Base-by-base conservation (phyloP, 2,797 vertebrate species). In the Argentina silus region DNA sequence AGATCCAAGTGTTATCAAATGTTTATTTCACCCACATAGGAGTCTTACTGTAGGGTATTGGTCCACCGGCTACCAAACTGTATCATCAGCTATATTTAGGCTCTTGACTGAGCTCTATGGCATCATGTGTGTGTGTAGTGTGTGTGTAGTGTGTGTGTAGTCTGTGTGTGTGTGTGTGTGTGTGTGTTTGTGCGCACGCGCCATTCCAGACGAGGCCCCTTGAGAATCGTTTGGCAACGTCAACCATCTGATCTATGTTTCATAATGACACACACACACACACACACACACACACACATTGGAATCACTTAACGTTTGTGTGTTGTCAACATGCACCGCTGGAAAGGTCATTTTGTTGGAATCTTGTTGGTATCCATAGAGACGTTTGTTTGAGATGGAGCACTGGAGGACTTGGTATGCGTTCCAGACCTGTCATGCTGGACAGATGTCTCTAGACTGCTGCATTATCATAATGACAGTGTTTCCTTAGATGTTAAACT, bases 51-150 rank as follows among this genome's bases (percentile, higher is more conserved):
- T 36, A 36, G 27, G 4, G 27, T 36, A 36, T 36, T 4, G 27
- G 27, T 36, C 27, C 27, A 36, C 27, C 27, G 27, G 27, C 4
- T 36, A 15, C 19, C 9, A 44, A 53, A 59, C 68, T 59, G 53
- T 69, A 45, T 70, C 19, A 70, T 45, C 42, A 44, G 42, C 68
- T 70, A 70, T 60, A 70, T 70, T 70, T 59, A 70, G 56, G 14
- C 11, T n/a, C 42, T 12, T 70, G 68, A 48, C 42, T 21, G 12
- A n/a, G 42, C 10, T 50, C 51, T 14, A 42, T 27, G 0, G 27
- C 42, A 11, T 43, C 10, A 17, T 10, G 23, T 51, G 8, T 11
- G 27, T 36, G 27, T 36, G 27, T 36, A 36, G 27, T 36, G 27
- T 36, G 27, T 36, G 27, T 43, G 21, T 66, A 47, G 45, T 19